Conservation (phyloP, 2,113 vertebrate genomes). For the Ammodytes dubius region DNA sequence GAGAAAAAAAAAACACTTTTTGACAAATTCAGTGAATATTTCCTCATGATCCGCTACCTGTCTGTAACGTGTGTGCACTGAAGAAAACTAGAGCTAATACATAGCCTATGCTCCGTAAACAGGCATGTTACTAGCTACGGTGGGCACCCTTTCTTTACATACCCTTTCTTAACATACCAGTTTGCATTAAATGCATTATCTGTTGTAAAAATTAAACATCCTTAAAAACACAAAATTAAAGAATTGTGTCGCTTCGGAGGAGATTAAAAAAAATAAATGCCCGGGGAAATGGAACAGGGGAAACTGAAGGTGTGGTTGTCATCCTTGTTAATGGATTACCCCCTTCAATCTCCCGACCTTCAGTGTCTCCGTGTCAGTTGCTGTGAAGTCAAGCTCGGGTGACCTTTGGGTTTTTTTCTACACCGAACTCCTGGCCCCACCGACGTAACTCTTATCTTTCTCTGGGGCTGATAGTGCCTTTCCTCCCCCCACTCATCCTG, state of each 20-base stretch:
- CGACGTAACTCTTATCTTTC: slow-evolving; percentile 72
- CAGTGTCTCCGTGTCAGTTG: slow-evolving; percentile 57
- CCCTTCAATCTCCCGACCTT: slow-evolving; percentile 77
- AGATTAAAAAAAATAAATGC: not conserved
- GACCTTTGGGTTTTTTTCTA: slow-evolving; percentile 76
- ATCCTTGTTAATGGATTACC: slow-evolving; percentile 67
- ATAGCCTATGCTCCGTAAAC: too few relatives aligned
- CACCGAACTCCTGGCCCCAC: slow-evolving; percentile 56
- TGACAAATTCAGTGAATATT: too few relatives aligned
- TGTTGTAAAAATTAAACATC: not conserved
- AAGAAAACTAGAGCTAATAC: too few relatives aligned
- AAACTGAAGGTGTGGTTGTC: slow-evolving; percentile 64
- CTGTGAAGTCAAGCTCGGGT: slow-evolving; percentile 57
- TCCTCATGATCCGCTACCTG: too few relatives aligned
- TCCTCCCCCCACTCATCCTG: slow-evolving; percentile 57
- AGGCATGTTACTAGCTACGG: too few relatives aligned
- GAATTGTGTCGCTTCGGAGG: not conserved
- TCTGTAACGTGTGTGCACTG: too few relatives aligned
- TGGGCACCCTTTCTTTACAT: too few relatives aligned
- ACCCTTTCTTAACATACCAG: too few relatives aligned
- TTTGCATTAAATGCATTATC: not conserved
- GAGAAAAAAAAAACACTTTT: not conserved
- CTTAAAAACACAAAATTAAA: not conserved
- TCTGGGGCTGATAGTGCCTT: slow-evolving; percentile 69
- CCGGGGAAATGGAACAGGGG: slow-evolving; percentile 21